Base-by-base conservation (phyloP, 2,888 invertebrate genomes). In the Spodoptera exigua region DNA sequence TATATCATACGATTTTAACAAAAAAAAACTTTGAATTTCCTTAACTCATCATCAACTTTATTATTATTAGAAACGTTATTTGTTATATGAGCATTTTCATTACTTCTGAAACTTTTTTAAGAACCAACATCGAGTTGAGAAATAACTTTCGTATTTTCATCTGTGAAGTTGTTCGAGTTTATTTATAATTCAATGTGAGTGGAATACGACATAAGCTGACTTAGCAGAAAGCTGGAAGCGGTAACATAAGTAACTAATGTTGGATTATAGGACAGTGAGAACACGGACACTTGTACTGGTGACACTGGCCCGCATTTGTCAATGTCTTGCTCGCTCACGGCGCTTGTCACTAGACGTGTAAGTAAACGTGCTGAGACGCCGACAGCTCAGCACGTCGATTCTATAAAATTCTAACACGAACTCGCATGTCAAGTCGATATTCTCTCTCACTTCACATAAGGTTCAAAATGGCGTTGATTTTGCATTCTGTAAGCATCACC, bases 301-400 rank as follows among this genome's bases (percentile, higher is more conserved):
- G 52, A 58, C 62, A 45, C 64, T 47, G 54, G 48, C 55, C 68
- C 73, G 64, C 75, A 81, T 83, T 81, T 72, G 64, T 83, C 82
- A 81, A 72, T 81, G 79, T 79, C 71, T 51, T 18, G 17, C 47
- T 64, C 45, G 57, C 57, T 62, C 53, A 46, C 36, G 34, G 45
- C 64, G 56, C 71, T 71, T 75, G 65, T 71, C 61, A 67, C 72
- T 43, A 53, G 59, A 64, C 61, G 56, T 71, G 65, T 68, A 75
- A 48, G 67, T 62, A 52, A 59, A 57, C 16, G 16, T 17, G 34
- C 18, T 7, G 43, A 4, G 37, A 40, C 34, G 40, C 43, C 51
- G 39, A 40, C 43, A 59, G 47, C 51, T 34, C 34, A 66, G 66
- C n/a, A n/a, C n/a, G n/a, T n/a, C n/a, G n/a, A n/a, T n/a, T n/a